These are phyloP conservation scores for Astropecten irregularis DNA, from an alignment of 53 echinoderm and acorn worm species.

Conservation along the genomic window DNA sequence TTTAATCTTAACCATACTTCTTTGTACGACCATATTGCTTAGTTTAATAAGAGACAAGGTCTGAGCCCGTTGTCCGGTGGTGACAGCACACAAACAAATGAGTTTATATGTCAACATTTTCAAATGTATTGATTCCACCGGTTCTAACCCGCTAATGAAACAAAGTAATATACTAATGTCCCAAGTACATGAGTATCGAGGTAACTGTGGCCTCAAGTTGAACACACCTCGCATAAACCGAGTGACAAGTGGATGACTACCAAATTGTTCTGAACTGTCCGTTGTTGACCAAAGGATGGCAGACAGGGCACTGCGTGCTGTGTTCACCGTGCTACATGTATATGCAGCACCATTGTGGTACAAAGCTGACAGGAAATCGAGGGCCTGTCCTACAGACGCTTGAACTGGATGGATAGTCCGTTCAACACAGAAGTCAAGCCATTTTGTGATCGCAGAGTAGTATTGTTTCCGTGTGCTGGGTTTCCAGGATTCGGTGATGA, in stretches of 20 bases:
- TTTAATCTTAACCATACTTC: constrained; percentile 5
- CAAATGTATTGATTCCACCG: not conserved
- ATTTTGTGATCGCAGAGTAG: not conserved
- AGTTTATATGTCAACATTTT: not conserved
- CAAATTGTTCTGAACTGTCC: not conserved
- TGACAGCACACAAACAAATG: not conserved
- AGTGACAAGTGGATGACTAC: not conserved
- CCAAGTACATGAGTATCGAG: not conserved
- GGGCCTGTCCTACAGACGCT: not conserved
- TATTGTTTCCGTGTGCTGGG: not conserved
- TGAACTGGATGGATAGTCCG: not conserved
- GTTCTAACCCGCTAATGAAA: not conserved
- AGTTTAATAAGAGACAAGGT: constrained; percentile 23
- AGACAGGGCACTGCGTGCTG: not conserved
- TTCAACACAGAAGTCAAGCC: not conserved
- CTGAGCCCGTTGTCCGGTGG: not conserved
- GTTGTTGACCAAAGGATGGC: not conserved
- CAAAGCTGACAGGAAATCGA: not conserved
- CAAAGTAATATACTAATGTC: not conserved
- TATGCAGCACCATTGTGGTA: not conserved
- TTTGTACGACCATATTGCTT: not conserved
- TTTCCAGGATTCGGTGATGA: constrained; percentile 2
- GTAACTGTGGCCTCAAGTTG: not conserved
- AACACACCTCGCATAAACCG: not conserved
- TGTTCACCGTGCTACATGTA: not conserved